Conservation (phyloP, 2,888 invertebrate genomes). For the Scaeva pyrastri region DNA sequence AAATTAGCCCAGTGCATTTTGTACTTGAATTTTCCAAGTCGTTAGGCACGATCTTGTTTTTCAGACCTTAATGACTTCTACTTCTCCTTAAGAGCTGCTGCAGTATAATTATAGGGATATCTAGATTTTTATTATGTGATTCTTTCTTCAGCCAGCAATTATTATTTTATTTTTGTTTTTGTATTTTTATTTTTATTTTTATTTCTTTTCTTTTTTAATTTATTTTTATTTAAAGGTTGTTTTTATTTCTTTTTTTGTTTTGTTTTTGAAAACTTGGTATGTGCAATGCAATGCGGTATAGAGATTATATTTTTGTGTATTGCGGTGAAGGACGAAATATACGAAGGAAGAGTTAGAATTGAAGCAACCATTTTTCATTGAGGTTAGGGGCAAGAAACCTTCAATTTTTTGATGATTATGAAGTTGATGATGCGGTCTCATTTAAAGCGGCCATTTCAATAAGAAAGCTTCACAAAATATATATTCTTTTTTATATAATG, state of each 20-base stretch:
- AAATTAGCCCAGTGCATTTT: slow-evolving; percentile 77
- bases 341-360: not conserved
- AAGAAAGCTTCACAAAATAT: not conserved
- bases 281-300: slow-evolving; percentile 35
- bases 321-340: slow-evolving; percentile 32
- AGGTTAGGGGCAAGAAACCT: slow-evolving; percentile 12
- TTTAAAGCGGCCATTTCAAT: not conserved
- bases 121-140: slow-evolving; percentile 70
- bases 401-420: slow-evolving; percentile 18
- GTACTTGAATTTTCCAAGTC: slow-evolving; percentile 77
- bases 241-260: slow-evolving; percentile 3
- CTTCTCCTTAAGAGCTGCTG: slow-evolving; percentile 73
- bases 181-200: slow-evolving; percentile 12
- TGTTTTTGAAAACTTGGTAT: slow-evolving; percentile 3
- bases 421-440: not conserved
- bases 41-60: slow-evolving; percentile 77
- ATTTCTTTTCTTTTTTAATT: not conserved
- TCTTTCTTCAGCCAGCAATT: slow-evolving; percentile 53
- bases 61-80: slow-evolving; percentile 77
- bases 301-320: not conserved
- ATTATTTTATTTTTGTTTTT: slow-evolving; percentile 45
- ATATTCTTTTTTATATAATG: not conserved
- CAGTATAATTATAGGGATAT: slow-evolving; percentile 74
- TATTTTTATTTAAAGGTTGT: not conserved
- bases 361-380: slow-evolving; percentile 11